A percentile compares a stretch with the other conserved stretches of the same genome.
Evolutionary conservation across 2,888 invertebrate genomes (phyloP).

Genomic region (Peribatodes rhomboidaria): DNA sequence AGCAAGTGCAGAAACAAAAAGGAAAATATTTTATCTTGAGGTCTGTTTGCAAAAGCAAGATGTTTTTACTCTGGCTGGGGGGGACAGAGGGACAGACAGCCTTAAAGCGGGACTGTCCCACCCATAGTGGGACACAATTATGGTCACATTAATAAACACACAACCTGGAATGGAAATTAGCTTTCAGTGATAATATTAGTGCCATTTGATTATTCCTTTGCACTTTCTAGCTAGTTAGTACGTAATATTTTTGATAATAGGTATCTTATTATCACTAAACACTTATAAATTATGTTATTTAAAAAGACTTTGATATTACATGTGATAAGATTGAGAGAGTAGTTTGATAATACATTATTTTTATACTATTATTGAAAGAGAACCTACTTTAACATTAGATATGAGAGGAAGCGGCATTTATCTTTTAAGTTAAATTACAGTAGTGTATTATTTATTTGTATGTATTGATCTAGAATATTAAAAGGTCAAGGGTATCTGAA

Average conservation of each 20-base stretch:
- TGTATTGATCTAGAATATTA: slow-evolving; percentile 13
- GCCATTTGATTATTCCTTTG: neutral
- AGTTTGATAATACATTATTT: slow-evolving; percentile 3
- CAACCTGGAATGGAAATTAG: too few species aligned
- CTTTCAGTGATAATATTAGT: too few species aligned
- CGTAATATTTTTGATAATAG: neutral
- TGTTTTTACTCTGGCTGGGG: too few species aligned
- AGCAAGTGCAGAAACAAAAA: too few species aligned
- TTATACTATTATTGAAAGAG: slow-evolving; percentile 7
- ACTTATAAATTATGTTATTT: slow-evolving; percentile 23
- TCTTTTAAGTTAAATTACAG: slow-evolving; percentile 16
- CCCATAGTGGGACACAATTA: too few species aligned
- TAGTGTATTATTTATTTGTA: too few species aligned
- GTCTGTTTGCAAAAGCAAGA: too few species aligned
- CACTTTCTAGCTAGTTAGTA: neutral
- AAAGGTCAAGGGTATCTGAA: slow-evolving; percentile 42
- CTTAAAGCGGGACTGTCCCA: too few species aligned
- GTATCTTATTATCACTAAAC: neutral
- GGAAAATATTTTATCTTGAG: too few species aligned
- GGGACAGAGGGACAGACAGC: too few species aligned
- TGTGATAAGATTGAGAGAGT: slow-evolving; percentile 20
- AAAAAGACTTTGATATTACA: slow-evolving; percentile 12
- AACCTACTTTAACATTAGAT: neutral
- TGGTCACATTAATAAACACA: too few species aligned
- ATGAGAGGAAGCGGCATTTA: slow-evolving; percentile 20